These are phyloP conservation scores for Pachycephus smyrnensis DNA, from an alignment of 2,888 invertebrate genomes.

Conservation along the genomic window DNA sequence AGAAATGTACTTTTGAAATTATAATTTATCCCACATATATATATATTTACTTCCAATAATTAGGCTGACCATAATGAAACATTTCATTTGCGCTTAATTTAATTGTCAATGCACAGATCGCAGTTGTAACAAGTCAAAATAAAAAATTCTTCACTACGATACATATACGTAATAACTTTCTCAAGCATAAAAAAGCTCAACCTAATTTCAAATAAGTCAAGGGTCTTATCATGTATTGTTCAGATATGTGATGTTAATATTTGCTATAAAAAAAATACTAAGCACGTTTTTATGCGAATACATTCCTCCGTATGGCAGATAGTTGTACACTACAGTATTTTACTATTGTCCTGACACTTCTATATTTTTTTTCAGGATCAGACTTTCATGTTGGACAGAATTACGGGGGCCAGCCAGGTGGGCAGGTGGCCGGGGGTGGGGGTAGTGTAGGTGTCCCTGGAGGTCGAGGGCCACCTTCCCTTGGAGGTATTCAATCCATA, in stretches of 20 bases:
- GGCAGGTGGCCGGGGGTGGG: constrained; percentile 63
- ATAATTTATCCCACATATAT: too few relatives aligned
- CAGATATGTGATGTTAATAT: neutral
- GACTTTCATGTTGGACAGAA: constrained; percentile 65
- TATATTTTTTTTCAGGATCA: constrained; percentile 47
- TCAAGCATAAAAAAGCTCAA: neutral
- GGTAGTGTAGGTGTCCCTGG: constrained; percentile 60
- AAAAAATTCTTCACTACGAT: too few relatives aligned
- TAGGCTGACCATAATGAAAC: neutral
- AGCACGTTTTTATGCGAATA: neutral
- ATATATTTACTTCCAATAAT: neutral
- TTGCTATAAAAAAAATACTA: neutral
- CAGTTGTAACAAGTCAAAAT: too few relatives aligned
- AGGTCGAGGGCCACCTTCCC: constrained; percentile 58
- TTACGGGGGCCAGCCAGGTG: constrained; percentile 63
- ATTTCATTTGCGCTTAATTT: too few relatives aligned
- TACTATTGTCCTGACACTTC: neutral
- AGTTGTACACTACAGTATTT: neutral
- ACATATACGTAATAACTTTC: too few relatives aligned
- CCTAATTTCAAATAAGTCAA: neutral
- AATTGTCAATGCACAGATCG: too few relatives aligned
- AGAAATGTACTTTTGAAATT: too few relatives aligned
- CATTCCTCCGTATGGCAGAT: neutral
- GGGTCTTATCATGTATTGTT: neutral
- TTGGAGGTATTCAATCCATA: constrained; percentile 57